phyloP scores from a whole-genome alignment of 2,797 vertebrate genomes.

The Florisuga fusca region DNA sequence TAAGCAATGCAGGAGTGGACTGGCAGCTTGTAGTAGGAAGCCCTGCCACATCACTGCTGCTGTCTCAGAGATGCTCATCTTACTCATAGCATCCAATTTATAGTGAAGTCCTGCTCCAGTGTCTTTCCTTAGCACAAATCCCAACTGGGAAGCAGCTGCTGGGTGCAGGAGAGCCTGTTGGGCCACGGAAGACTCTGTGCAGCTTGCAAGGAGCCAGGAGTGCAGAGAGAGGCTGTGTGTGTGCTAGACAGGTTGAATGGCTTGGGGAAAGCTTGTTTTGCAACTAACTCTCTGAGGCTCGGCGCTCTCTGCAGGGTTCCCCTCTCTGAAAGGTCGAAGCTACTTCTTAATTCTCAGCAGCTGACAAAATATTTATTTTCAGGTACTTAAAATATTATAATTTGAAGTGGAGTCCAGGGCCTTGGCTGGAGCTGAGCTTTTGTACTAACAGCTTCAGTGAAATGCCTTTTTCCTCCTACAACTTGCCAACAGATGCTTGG shows the following conservation, averaged over 20 bases:
- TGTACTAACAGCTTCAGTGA: constrained; percentile 63
- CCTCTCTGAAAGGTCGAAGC: constrained; percentile 63
- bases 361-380: constrained; percentile 77
- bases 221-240: not conserved
- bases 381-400: constrained; percentile 75
- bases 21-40: not conserved
- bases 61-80: not conserved
- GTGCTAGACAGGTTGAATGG: constrained; percentile 46
- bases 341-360: constrained; percentile 71
- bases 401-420: constrained; percentile 67
- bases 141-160: not conserved
- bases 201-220: not conserved
- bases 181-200: not conserved
- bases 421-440: constrained; percentile 62
- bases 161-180: accelerated
- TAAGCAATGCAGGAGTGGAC: not conserved
- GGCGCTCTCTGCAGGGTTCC: constrained; percentile 46
- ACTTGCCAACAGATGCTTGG: constrained; percentile 62
- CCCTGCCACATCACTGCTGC: not conserved
- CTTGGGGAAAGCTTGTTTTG: constrained; percentile 56
- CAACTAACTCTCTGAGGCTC: constrained; percentile 49
- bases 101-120: not conserved
- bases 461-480: constrained; percentile 65
- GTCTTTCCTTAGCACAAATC: not conserved
- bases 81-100: not conserved